Percentiles rank a stretch among this genome's conserved stretches.
phyloP scores from a whole-genome alignment of 2,113 vertebrate genomes.

The Zosterops hypoxanthus region DNA sequence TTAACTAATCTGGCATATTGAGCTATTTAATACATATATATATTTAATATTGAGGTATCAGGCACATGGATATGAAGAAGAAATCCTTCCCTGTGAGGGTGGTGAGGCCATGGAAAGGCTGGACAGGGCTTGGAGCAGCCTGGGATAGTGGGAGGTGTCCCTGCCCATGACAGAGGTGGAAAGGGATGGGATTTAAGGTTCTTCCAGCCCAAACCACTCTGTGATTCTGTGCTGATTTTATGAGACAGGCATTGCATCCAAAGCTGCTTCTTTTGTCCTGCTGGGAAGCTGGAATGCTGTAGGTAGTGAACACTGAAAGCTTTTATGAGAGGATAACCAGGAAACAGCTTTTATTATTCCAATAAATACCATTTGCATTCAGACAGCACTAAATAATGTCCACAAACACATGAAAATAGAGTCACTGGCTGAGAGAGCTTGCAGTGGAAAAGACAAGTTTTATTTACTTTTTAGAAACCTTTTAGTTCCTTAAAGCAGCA shows the following conservation, averaged over 20 bases:
- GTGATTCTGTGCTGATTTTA: background rate
- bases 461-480: conserved; percentile 55
- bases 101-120: background rate
- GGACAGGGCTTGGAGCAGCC: background rate
- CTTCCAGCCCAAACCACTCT: background rate
- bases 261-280: background rate
- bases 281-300: background rate
- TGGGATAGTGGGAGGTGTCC: background rate
- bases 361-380: conserved; percentile 4
- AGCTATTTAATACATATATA: background rate
- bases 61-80: background rate
- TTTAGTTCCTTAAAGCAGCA: conserved; percentile 54
- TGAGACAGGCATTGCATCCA: background rate
- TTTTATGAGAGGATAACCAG: background rate
- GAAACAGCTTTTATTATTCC: conserved; percentile 18
- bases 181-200: background rate
- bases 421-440: background rate
- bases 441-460: background rate
- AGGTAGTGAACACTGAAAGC: background rate
- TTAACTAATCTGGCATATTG: background rate
- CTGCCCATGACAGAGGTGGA: background rate
- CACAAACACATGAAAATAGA: background rate
- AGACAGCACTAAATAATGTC: conserved; percentile 6
- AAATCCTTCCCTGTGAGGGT: background rate
- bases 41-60: background rate